phyloP scores from a whole-genome alignment of 2,888 invertebrate species.

The Mythimna lalbum region DNA sequence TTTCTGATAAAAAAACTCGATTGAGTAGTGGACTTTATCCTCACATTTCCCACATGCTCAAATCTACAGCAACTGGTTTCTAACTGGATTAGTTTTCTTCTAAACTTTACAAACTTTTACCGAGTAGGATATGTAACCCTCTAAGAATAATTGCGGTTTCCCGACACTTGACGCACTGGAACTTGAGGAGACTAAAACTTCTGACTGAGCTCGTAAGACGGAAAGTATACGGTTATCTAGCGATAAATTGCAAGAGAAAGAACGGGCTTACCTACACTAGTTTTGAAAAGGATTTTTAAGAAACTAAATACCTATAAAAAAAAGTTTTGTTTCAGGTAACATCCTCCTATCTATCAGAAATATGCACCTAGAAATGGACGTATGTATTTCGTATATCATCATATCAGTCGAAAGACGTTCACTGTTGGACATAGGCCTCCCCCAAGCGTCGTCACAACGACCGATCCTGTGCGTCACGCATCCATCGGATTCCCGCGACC shows the following conservation, averaged over 20 bases:
- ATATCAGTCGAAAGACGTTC: too few species aligned
- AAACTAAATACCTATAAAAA: too few species aligned
- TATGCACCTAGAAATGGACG: too few species aligned
- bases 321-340: too few species aligned
- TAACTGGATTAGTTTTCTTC: not conserved
- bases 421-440: too few species aligned
- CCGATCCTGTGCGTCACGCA: too few species aligned
- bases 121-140: conserved; percentile 37
- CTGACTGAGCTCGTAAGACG: conserved; percentile 10
- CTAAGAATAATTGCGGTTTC: conserved; percentile 49
- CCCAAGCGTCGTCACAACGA: too few species aligned
- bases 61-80: conserved; percentile 1
- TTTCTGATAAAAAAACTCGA: too few species aligned
- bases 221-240: conserved; percentile 21
- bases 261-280: conserved; percentile 10
- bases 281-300: conserved; percentile 1
- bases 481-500: too few species aligned
- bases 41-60: not conserved
- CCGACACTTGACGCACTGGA: conserved; percentile 26
- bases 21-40: not conserved
- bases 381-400: too few species aligned
- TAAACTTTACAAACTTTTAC: conserved; percentile 23
- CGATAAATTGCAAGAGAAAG: conserved; percentile 29
- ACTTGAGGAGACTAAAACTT: conserved; percentile 46
- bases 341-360: too few species aligned